Base-by-base conservation (phyloP, 1,140 invertebrate species). In the Ceratosolen fusciceps region DNA sequence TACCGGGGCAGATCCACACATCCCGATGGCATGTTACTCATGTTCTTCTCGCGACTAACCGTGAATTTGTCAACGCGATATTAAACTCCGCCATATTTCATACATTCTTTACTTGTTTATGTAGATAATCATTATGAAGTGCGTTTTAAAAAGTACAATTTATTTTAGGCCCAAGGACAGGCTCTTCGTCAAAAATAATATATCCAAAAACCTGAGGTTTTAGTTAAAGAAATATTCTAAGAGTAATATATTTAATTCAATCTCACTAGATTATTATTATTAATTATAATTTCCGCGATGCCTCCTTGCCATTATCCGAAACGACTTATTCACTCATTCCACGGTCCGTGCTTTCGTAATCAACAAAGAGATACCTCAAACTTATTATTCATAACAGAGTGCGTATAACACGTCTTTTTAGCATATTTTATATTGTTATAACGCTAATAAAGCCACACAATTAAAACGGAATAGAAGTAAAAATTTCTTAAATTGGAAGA, bases 51-150 rank as follows among this genome's bases (percentile, higher is more conserved):
- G 47, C 10, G 29, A 2, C 9, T 16, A 47, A n/a, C 58, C 56
- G 39, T 47, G 58, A 62, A 74, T 74, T 74, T 74, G 73, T 62
- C 58, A 43, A 43, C 24, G 1, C 14, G 73, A 74, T 74, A 47
- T 43, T 37, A 62, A 62, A 47, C 24, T 29, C 0, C 52, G 34
- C 37, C 19, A n/a, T 31, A 4, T 49, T 26, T 34, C 14, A n/a
- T 58, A 39, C 24, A 26, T 31, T 31, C 43, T n/a, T 71, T 19
- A 4, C 26, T 7, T 9, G 1, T 31, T 39, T 24, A 34, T 21
- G 19, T 21, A 34, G 39, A 71, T 10, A 31, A 71, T 24, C 21
- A 65, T 37, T n/a, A 65, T 2, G n/a, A 65, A 65, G 1, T 65
- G 5, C 34, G 60, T 37, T 65, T 31, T 37, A 34, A 34, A 62